A percentile compares a stretch with the other conserved stretches of the same genome.
phyloP scores from a whole-genome alignment of 1,140 invertebrate species.

The Plodia interpunctella region DNA sequence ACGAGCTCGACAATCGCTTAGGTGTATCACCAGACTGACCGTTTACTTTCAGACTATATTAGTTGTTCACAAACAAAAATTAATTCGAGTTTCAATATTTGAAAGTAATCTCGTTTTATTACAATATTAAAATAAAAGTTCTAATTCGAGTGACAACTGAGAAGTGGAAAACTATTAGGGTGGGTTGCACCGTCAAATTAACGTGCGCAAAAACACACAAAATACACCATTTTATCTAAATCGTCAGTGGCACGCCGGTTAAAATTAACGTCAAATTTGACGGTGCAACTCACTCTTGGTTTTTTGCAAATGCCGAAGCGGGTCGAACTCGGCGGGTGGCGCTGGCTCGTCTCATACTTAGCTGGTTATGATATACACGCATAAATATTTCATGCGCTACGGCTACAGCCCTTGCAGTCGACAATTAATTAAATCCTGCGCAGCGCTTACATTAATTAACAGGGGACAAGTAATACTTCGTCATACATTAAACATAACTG shows the following conservation, averaged over 20 bases:
- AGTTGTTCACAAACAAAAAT: too few relatives aligned
- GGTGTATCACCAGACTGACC: too few relatives aligned
- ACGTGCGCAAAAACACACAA: too few relatives aligned
- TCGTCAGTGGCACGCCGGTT: too few relatives aligned
- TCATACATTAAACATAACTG: constrained; percentile 47
- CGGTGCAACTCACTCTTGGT: too few relatives aligned
- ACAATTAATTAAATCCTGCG: constrained; percentile 69
- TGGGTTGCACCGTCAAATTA: too few relatives aligned
- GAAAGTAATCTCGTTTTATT: too few relatives aligned
- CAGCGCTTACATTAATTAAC: constrained; percentile 67
- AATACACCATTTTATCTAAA: too few relatives aligned
- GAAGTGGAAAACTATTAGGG: constrained; percentile 2
- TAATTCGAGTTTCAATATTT: too few relatives aligned
- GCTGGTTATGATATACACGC: constrained; percentile 59
- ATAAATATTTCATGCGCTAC: constrained; percentile 71
- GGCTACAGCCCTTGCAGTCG: constrained; percentile 41
- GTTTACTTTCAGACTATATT: too few relatives aligned
- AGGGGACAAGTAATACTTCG: constrained; percentile 48
- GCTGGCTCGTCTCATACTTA: constrained; percentile 64
- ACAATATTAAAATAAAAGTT: background rate
- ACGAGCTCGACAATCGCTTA: too few relatives aligned
- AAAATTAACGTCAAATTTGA: too few relatives aligned
- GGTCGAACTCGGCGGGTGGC: constrained; percentile 58
- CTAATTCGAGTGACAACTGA: background rate
- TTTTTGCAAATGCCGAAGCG: constrained; percentile 46